Conservation (phyloP, 2,113 vertebrate genomes). For the Carettochelys insculpta region DNA sequence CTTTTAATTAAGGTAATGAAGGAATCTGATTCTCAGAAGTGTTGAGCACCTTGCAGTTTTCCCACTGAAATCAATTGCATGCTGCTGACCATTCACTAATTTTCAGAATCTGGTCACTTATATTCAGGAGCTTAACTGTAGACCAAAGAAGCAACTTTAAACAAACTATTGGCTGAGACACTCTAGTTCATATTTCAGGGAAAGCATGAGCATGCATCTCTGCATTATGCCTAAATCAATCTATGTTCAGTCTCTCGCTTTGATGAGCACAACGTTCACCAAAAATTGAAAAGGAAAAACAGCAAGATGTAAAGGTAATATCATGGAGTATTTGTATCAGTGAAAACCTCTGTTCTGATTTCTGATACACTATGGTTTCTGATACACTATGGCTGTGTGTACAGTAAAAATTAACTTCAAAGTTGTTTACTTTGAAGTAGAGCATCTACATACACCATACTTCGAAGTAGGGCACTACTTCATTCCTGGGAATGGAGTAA, state of each 20-base stretch:
- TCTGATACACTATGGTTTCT: too few species aligned
- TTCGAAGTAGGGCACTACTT: too few species aligned
- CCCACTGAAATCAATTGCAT: background rate
- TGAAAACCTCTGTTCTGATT: conserved; percentile 6
- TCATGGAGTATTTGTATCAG: background rate
- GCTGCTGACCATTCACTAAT: background rate
- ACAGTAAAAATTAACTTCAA: too few species aligned
- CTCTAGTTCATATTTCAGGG: background rate
- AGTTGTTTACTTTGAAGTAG: too few species aligned
- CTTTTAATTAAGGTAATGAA: background rate
- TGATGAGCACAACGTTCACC: background rate
- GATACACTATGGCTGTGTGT: too few species aligned
- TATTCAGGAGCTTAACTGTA: background rate
- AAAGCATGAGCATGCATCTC: background rate
- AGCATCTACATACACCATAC: too few species aligned
- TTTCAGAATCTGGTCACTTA: background rate
- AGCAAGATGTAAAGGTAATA: background rate
- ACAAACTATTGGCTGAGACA: background rate
- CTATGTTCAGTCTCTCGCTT: background rate
- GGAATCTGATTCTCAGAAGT: background rate
- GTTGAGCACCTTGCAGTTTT: background rate
- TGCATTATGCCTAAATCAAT: background rate
- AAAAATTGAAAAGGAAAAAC: background rate
- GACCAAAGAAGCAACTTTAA: background rate
- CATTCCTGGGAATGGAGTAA: too few species aligned